Evolutionary conservation across 2,113 vertebrate species (phyloP).

Genomic region (Malurus melanocephalus): DNA sequence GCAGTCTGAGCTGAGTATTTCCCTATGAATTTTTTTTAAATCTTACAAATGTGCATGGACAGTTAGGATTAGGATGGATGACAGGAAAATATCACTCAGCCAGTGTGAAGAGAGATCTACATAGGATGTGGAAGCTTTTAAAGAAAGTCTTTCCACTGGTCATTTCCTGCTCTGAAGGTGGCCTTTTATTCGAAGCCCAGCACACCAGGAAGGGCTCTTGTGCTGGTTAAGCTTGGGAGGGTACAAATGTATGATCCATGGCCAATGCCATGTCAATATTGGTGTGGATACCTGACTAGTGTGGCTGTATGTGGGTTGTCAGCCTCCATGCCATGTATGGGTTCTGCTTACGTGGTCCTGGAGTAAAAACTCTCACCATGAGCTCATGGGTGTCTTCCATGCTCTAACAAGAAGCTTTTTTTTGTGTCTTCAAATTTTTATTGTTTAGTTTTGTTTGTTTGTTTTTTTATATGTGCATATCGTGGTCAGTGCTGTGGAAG

Average conservation of each 20-base stretch:
- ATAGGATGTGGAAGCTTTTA: neutral
- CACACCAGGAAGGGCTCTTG: neutral
- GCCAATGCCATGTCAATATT: rapidly evolving
- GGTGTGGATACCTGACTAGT: rapidly evolving
- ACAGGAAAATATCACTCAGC: neutral
- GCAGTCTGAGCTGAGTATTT: neutral
- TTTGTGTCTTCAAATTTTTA: neutral
- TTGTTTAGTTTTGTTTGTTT: neutral
- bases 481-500: neutral
- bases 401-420: neutral
- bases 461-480: neutral
- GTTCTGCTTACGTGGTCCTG: rapidly evolving
- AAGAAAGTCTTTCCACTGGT: neutral
- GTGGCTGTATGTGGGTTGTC: neutral
- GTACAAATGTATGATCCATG: rapidly evolving
- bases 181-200: neutral
- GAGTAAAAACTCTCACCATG: neutral
- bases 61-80: neutral
- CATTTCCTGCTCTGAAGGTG: neutral
- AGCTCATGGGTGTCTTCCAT: neutral
- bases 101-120: neutral
- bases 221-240: neutral
- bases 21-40: neutral
- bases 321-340: rapidly evolving
- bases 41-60: neutral